phyloP scores from a whole-genome alignment of 2,113 vertebrate species.

The Tapirus terrestris region DNA sequence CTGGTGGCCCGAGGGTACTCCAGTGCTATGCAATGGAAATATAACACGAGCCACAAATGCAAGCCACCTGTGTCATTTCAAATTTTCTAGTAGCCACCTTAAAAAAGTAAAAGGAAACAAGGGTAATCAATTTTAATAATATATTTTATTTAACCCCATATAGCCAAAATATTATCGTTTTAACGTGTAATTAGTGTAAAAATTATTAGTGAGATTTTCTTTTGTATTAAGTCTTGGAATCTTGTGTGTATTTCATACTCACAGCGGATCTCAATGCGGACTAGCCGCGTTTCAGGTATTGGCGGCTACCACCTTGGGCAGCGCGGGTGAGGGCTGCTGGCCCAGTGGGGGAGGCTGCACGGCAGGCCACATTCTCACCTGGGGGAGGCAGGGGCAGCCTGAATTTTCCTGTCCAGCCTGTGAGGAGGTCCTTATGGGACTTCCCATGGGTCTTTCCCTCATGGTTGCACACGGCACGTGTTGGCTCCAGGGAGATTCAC shows the following conservation, averaged over 20 bases:
- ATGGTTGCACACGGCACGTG: background rate
- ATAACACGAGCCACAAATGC: background rate
- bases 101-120: background rate
- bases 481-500: background rate
- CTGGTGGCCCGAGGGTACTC: background rate
- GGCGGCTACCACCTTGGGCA: too few species aligned
- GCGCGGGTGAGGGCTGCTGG: background rate
- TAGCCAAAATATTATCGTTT: background rate
- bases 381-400: background rate
- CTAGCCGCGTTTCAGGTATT: background rate
- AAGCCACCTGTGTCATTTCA: background rate
- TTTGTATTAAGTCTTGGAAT: background rate
- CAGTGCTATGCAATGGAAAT: background rate
- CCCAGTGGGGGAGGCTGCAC: fast-evolving
- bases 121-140: background rate
- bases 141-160: background rate
- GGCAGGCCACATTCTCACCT: fast-evolving
- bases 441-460: background rate
- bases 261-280: background rate
- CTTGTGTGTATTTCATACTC: background rate
- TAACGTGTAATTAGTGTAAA: background rate
- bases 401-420: background rate
- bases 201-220: background rate
- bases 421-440: background rate
- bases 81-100: background rate